A percentile compares a stretch with the other conserved stretches of the same genome.
phyloP scores from a whole-genome alignment of 2,797 vertebrate species.

The Hydrophis major region DNA sequence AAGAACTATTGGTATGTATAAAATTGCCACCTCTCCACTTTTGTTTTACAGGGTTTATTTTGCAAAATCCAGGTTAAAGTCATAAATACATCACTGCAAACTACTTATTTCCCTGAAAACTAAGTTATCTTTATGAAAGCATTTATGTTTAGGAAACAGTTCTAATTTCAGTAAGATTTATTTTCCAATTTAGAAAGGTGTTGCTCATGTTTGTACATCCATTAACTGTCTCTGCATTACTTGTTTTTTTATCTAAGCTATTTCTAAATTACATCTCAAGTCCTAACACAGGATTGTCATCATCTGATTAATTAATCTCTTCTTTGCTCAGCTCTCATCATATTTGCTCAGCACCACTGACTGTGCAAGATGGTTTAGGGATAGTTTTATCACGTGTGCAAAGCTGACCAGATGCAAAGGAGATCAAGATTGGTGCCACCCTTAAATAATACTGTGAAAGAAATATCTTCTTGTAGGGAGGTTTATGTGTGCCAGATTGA shows the following conservation, averaged over 20 bases:
- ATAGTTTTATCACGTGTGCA: background rate
- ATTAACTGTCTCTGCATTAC: background rate
- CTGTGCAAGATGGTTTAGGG: background rate
- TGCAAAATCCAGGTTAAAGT: background rate
- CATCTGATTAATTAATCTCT: conserved; percentile 26
- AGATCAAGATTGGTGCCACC: background rate
- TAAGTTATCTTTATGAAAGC: background rate
- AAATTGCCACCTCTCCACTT: background rate
- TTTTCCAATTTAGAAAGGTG: background rate
- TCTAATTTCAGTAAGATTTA: background rate
- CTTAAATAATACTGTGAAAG: background rate
- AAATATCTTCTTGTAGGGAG: background rate
- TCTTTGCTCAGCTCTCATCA: conserved; percentile 19
- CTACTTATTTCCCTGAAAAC: conserved; percentile 6
- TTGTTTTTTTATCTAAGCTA: background rate
- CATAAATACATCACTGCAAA: background rate
- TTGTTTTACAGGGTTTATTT: background rate
- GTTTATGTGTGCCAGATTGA: background rate
- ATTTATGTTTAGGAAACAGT: background rate
- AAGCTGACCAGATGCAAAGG: background rate
- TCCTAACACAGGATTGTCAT: conserved; percentile 38
- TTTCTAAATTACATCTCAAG: conserved; percentile 29
- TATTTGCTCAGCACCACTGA: background rate
- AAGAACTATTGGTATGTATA: background rate
- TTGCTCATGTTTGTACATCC: background rate